Evolutionary conservation across 2,888 invertebrate genomes (phyloP).

Genomic region (Drosophila buzzatii): DNA sequence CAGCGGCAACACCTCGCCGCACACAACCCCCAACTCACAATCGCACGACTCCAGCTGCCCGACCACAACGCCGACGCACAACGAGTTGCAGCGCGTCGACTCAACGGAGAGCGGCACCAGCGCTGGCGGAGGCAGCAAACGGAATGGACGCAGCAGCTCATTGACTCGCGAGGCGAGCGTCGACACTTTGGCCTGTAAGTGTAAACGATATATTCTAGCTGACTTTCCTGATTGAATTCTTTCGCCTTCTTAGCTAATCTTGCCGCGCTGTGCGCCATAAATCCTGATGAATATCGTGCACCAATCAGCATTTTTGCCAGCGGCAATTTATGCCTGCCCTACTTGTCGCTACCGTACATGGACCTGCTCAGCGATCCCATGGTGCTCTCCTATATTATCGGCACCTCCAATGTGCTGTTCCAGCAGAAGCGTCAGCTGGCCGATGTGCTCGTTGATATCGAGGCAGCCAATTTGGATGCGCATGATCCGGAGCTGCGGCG

Average conservation of each 20-base stretch:
- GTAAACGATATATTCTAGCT: neutral
- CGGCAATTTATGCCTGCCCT: slow-evolving; percentile 97
- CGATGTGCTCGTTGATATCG: slow-evolving; percentile 96
- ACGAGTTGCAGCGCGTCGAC: slow-evolving; percentile 83
- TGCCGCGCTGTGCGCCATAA: slow-evolving; percentile 80
- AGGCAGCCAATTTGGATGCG: slow-evolving; percentile 93
- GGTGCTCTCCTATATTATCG: slow-evolving; percentile 94
- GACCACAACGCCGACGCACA: slow-evolving; percentile 46
- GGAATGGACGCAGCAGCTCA: slow-evolving; percentile 83
- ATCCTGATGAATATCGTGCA: slow-evolving; percentile 90
- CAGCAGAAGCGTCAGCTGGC: slow-evolving; percentile 96
- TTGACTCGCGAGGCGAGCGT: slow-evolving; percentile 90
- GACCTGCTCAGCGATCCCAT: slow-evolving; percentile 95
- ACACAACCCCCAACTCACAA: slow-evolving; percentile 61
- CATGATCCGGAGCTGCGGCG: slow-evolving; percentile 91
- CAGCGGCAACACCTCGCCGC: slow-evolving; percentile 77
- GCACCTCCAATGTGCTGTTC: slow-evolving; percentile 99
- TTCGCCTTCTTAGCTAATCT: slow-evolving; percentile 71
- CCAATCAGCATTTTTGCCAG: slow-evolving; percentile 95
- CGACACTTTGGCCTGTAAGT: slow-evolving; percentile 87
- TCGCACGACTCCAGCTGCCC: slow-evolving; percentile 68
- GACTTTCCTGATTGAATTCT: neutral
- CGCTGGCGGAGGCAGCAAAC: slow-evolving; percentile 48
- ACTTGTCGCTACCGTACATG: slow-evolving; percentile 96
- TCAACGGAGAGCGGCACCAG: slow-evolving; percentile 64